Evolutionary conservation across 2,888 invertebrate genomes (phyloP).

Genomic region (Cistogaster globosa): DNA sequence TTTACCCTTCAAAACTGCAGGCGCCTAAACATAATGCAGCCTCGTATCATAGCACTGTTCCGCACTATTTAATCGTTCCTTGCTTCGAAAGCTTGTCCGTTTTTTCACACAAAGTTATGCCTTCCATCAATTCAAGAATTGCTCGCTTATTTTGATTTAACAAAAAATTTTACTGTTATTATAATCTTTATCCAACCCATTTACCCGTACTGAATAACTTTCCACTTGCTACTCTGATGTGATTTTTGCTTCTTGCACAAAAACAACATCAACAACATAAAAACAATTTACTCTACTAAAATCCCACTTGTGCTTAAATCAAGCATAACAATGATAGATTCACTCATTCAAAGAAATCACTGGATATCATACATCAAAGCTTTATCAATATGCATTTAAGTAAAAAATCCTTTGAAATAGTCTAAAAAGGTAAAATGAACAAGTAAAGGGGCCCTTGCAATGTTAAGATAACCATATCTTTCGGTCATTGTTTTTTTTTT

Average conservation of each 20-base stretch:
- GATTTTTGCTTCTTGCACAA: not conserved
- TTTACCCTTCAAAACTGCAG: no score
- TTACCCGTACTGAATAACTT: not conserved
- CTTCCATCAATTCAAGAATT: no score
- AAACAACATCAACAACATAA: not conserved
- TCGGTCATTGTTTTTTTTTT: no score
- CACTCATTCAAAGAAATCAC: constrained; percentile 70
- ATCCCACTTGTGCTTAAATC: constrained; percentile 65
- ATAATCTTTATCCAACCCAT: not conserved
- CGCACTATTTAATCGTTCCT: no score
- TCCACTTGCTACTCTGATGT: not conserved
- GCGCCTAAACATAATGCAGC: no score
- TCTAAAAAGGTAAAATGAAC: not conserved
- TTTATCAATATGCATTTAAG: constrained; percentile 58
- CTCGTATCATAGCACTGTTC: no score
- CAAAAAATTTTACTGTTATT: no score
- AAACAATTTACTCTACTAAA: constrained; percentile 28
- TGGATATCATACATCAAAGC: constrained; percentile 80
- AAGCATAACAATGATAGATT: constrained; percentile 70
- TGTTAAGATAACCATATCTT: no score
- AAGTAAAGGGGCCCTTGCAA: not conserved
- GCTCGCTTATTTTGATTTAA: no score
- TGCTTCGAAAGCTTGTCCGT: no score
- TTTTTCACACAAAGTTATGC: no score
- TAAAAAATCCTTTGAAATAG: constrained; percentile 73